Percentiles rank a stretch among this genome's conserved stretches.
These are phyloP conservation scores for Syrmaticus mikado DNA, from an alignment of 2,113 vertebrate species.

Conservation along the genomic window DNA sequence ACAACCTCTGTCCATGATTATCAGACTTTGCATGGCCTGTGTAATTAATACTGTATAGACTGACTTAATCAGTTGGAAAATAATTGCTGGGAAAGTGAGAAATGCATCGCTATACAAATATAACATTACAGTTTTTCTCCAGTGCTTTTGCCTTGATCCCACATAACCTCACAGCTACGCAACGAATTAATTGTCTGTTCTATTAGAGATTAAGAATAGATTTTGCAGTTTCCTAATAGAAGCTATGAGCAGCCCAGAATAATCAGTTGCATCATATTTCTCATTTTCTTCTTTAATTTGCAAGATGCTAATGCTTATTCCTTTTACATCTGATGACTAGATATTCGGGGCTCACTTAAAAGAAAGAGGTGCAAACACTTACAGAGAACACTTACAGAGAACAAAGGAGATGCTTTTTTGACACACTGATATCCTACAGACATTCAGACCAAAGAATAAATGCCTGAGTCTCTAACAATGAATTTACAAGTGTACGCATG, in stretches of 20 bases:
- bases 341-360: background rate
- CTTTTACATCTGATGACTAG: background rate
- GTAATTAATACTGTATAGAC: constrained; percentile 20
- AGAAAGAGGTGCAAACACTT: background rate
- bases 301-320: background rate
- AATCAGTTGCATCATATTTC: background rate
- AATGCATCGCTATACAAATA: background rate
- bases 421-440: background rate
- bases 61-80: background rate
- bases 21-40: background rate
- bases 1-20: background rate
- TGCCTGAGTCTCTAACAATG: background rate
- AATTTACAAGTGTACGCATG: background rate
- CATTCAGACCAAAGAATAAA: background rate
- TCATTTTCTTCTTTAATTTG: background rate
- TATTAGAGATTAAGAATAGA: background rate
- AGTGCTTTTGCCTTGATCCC: constrained; percentile 1
- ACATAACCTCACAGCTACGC: background rate
- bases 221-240: background rate
- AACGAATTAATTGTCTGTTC: background rate
- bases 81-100: background rate
- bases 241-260: background rate
- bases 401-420: background rate
- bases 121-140: background rate
- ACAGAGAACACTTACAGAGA: background rate